Evolutionary conservation across 2,797 vertebrate genomes (phyloP).

Genomic region (Ctenopoma kingsleyae): DNA sequence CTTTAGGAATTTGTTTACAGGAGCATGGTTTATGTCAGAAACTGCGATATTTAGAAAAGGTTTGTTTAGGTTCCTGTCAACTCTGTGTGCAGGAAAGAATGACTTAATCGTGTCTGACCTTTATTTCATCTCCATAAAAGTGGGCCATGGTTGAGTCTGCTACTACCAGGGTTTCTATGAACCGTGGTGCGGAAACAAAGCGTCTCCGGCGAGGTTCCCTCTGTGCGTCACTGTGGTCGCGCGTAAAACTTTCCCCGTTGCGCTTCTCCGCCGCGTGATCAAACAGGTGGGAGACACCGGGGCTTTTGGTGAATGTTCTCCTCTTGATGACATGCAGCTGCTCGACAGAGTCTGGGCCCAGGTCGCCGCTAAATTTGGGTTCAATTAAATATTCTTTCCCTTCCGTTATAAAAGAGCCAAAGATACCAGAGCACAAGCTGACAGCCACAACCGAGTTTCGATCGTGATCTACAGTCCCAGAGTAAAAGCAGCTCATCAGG

Average conservation of each 20-base stretch:
- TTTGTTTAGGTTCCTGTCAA: slow-evolving; percentile 30
- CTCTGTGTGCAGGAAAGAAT: slow-evolving; percentile 42
- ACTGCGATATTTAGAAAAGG: background rate
- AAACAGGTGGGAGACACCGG: slow-evolving; percentile 43
- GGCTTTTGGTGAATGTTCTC: slow-evolving; percentile 56
- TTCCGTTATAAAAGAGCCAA: slow-evolving; percentile 89
- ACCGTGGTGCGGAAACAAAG: slow-evolving; percentile 93
- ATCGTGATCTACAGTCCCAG: slow-evolving; percentile 86
- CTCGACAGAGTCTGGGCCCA: slow-evolving; percentile 58
- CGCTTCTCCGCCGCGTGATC: slow-evolving; percentile 48
- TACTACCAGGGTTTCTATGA: slow-evolving; percentile 94
- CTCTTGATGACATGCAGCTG: slow-evolving; percentile 87
- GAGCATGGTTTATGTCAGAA: slow-evolving; percentile 5
- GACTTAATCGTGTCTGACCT: slow-evolving; percentile 83
- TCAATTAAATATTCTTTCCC: slow-evolving; percentile 89
- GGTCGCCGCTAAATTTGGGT: slow-evolving; percentile 75
- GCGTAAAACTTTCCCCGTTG: slow-evolving; percentile 61
- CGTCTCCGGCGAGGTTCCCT: slow-evolving; percentile 78
- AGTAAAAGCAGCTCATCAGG: slow-evolving; percentile 89
- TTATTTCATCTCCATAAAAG: slow-evolving; percentile 93
- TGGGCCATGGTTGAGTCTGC: slow-evolving; percentile 91
- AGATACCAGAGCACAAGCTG: slow-evolving; percentile 90
- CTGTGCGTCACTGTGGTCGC: slow-evolving; percentile 56
- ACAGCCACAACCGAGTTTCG: slow-evolving; percentile 88
- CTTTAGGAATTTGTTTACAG: slow-evolving; percentile 24